Evolutionary conservation across 2,888 invertebrate genomes (phyloP), one percentile per base, ranked within the genome.

Genomic region (Drosophila barbarae): DNA sequence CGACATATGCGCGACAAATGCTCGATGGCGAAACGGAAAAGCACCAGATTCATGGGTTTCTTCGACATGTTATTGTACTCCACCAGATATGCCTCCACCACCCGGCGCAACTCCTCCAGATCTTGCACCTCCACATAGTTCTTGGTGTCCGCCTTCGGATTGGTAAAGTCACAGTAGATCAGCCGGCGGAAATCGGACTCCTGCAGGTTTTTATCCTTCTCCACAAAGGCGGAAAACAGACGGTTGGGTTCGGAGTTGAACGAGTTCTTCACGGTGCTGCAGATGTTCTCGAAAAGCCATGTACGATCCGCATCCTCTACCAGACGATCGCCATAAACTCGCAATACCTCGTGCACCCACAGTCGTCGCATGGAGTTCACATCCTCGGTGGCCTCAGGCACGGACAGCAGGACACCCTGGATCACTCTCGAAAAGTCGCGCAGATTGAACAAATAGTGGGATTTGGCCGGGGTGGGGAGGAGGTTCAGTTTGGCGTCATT

Each of bases 1-100:
- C 98, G 94, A 84, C 95, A 94, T 76, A 98, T 94, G 77, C 96
- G 93, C 2, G 97, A 97, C 81, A 98, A 92, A 90, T 98, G 98
- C 90, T 98, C 98, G 74, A 98, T 93, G 0, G 97, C 98, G 90
- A 97, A 98, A 87, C 97, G 96, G 89, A 96, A 96, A 35, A 98
- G 90, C 3, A 98, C 98, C 56, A 98, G 91, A 89, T 97, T 95
- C 98, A 98, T 98, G 0, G 98, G 98, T 86, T 97, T 98, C 89
- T 97, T 98, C 10, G 96, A 95, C 95, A 98, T 96, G 74, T 96
- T 95, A 88, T 98, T 98, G 87, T 94, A 98, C 87, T 98, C 98
- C 1, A 93, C 93, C 13, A 98, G 91, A 90, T 95, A 97, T 0
- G 94, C 94, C 78, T 98, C 97, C 0, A 97, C 96, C 7, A 97